Evolutionary conservation across 2,888 invertebrate species (phyloP).

Genomic region (Brachynemurus nebulosus): DNA sequence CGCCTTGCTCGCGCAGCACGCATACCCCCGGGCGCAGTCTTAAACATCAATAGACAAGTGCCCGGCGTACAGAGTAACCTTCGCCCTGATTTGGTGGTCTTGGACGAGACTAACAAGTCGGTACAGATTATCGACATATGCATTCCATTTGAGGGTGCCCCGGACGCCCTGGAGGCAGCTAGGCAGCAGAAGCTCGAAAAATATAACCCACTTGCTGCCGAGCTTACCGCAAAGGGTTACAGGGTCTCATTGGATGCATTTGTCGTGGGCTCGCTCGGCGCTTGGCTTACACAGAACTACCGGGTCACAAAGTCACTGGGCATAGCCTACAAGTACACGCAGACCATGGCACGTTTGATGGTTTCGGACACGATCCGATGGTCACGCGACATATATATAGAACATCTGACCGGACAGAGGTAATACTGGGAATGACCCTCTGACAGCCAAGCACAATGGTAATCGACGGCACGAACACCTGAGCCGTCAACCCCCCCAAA

Average conservation of each 20-base stretch:
- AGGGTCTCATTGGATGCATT: constrained; percentile 18
- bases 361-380: constrained; percentile 22
- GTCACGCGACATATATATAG: constrained; percentile 25
- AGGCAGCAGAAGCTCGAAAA: constrained; percentile 17
- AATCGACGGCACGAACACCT: neutral
- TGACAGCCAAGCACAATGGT: neutral
- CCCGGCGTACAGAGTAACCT: constrained; percentile 12
- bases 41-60: constrained; percentile 14
- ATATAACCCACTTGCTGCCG: constrained; percentile 7
- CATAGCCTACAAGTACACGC: constrained; percentile 14
- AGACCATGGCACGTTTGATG: constrained; percentile 21
- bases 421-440: constrained; percentile 15
- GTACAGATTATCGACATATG: constrained; percentile 23
- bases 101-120: constrained; percentile 15
- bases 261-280: constrained; percentile 23
- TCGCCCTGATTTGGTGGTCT: constrained; percentile 19
- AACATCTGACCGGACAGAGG: constrained; percentile 21
- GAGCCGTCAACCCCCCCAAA: neutral
- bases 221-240: constrained; percentile 9
- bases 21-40: constrained; percentile 7
- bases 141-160: constrained; percentile 21
- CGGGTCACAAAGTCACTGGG: constrained; percentile 16
- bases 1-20: constrained; percentile 16
- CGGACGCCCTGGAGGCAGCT: constrained; percentile 18
- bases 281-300: constrained; percentile 23